Base-by-base conservation (phyloP, 2,113 vertebrate genomes). In the Reinhardtius hippoglossoides region DNA sequence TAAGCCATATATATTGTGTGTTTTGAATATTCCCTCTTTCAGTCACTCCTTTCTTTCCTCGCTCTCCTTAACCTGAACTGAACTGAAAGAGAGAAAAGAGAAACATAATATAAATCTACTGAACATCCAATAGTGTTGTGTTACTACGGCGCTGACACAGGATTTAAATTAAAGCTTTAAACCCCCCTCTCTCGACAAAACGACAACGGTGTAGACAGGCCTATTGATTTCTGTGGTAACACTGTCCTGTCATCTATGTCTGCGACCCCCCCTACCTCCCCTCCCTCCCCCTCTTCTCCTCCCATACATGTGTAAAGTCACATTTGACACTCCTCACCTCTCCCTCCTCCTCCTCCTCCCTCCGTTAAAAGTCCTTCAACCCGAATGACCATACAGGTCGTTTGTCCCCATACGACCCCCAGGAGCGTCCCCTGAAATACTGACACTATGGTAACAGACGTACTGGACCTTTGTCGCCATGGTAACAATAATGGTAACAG, bases 211-310 rank as follows among this genome's bases (percentile, higher is more conserved):
- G 67, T 74, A 86, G 87, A 87, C 89, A 81, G 78, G 62, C 80
- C 60, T 83, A 92, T 91, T 92, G 89, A 92, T 91, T 91, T 90
- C 81, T 83, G 86, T 80, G 72, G 85, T 83, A 90, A 84, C 81
- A 52, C 87, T 74, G 80, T 88, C 80, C 82, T 88, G 88, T 92
- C 88, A 87, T 87, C 74, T 73, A 78, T 65, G 71, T 80, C 75
- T 27, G 52, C 83, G 79, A 80, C 86, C 80, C 10, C 44, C 44
- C 14, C 10, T 5, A 0, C 46, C 80, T 64, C 68, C 24, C 70
- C 35, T 24, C 26, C 46, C 24, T 37, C 58, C 20, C 18, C 71
- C 27, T 64, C 56, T 8, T 55, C 60, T 59, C 42, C 67, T 80
- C 71, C 74, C 80, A 84, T 85, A 88, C 88, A 87, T 92, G 80